phyloP scores from a whole-genome alignment of 2,113 vertebrate species.

The Heterochromis multidens region DNA sequence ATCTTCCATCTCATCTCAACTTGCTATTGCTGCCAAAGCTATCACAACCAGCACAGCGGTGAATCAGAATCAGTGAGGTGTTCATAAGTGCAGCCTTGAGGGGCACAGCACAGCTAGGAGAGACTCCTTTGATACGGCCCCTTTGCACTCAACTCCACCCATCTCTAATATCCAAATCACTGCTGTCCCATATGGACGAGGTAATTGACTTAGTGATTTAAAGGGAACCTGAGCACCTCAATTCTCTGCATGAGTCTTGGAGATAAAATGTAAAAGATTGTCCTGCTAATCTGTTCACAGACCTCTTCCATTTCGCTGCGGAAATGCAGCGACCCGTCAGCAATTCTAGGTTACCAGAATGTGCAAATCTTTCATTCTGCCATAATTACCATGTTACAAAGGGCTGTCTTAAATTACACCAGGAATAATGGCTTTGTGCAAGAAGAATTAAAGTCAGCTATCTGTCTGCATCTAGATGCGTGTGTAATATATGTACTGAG shows the following conservation, averaged over 20 bases:
- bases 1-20: constrained; percentile 43
- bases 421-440: constrained; percentile 58
- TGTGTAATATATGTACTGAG: background rate
- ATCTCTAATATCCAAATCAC: constrained; percentile 72
- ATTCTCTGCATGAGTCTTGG: constrained; percentile 62
- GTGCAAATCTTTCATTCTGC: constrained; percentile 70
- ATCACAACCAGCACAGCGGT: constrained; percentile 34
- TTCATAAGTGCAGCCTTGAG: constrained; percentile 63
- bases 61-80: constrained; percentile 70
- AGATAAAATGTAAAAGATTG: constrained; percentile 81
- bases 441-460: background rate
- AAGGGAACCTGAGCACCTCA: constrained; percentile 57
- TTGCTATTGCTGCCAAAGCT: constrained; percentile 38
- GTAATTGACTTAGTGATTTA: constrained; percentile 77
- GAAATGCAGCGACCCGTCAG: constrained; percentile 67
- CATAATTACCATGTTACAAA: constrained; percentile 70
- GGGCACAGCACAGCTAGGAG: constrained; percentile 31
- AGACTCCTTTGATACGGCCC: constrained; percentile 64
- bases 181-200: constrained; percentile 70
- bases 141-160: constrained; percentile 42
- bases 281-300: constrained; percentile 68
- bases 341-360: constrained; percentile 68
- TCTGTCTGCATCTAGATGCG: background rate
- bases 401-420: constrained; percentile 59
- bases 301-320: constrained; percentile 42